Evolutionary conservation across 2,113 vertebrate species (phyloP).

Genomic region (Oncorhynchus gorbuscha): DNA sequence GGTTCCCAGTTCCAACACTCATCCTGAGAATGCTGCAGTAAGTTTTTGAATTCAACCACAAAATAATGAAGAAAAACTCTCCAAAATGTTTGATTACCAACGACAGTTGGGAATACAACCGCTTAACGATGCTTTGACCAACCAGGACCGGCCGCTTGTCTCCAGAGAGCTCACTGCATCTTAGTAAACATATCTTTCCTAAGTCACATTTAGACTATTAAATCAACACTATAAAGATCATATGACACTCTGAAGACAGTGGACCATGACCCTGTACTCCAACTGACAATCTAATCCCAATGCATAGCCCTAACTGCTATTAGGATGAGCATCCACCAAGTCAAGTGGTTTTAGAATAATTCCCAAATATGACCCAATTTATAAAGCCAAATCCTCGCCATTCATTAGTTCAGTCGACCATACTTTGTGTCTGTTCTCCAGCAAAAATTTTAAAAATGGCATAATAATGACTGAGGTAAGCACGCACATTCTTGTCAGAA

Average conservation of each 20-base stretch:
- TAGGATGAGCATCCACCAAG: slow-evolving; percentile 33
- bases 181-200: neutral
- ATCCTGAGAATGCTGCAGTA: slow-evolving; percentile 37
- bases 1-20: slow-evolving; percentile 33
- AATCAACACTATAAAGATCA: slow-evolving; percentile 11
- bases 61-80: slow-evolving; percentile 33
- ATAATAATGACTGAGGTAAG: neutral
- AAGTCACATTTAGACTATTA: neutral
- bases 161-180: slow-evolving; percentile 24
- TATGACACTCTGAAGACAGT: slow-evolving; percentile 34
- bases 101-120: slow-evolving; percentile 7
- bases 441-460: neutral
- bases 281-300: slow-evolving; percentile 9
- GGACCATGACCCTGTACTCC: neutral
- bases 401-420: slow-evolving; percentile 18
- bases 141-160: neutral
- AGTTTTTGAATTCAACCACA: slow-evolving; percentile 47
- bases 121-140: slow-evolving; percentile 18
- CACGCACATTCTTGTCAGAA: slow-evolving; percentile 5
- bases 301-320: slow-evolving; percentile 25
- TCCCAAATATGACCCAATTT: slow-evolving; percentile 16
- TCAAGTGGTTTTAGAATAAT: slow-evolving; percentile 59
- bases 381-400: slow-evolving; percentile 18
- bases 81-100: slow-evolving; percentile 15
- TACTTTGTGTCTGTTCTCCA: neutral